Base-by-base conservation (phyloP, 2,797 vertebrate genomes). In the Sebastolobus alascanus region DNA sequence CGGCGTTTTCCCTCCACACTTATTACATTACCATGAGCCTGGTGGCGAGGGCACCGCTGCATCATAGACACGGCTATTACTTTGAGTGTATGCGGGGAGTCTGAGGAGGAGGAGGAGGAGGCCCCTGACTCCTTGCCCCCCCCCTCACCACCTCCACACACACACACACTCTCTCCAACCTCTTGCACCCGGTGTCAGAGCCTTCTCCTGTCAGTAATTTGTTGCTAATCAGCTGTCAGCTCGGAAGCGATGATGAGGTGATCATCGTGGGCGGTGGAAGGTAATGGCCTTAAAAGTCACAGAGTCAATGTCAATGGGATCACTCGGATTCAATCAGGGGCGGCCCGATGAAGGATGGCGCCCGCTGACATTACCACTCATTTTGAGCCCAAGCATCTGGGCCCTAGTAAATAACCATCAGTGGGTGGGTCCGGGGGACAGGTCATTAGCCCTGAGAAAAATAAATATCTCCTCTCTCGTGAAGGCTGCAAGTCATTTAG, bases 371-470 rank as follows among this genome's bases (percentile, higher is more conserved):
- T 97, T 97, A 99, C 97, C 97, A 97, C 97, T 99, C 98, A 99
- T 97, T 98, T 98, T 99, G 98, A 99, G 98, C 96, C 96, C 97
- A 96, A 99, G 98, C 98, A 99, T 99, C 98, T 99, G 98, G 98
- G 97, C 96, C 97, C 98, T 97, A 98, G 98, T 99, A 99, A 99
- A 99, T 99, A 99, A 99, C 97, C 97, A 99, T 99, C 97, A 98
- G 98, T 98, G 97, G 98, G 98, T 96, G 98, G 98, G 98, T 96
- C 97, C 83, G 93, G 95, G 97, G 97, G 98, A 99, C 98, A 99
- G 98, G 98, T 98, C 98, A 99, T 99, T 99, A 99, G 98, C 97
- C 97, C 97, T 96, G 97, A 97, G 96, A 98, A 98, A 99, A 99
- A 99, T 99, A 99, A 99, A 99, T 99, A 98, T 98, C 97, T 96